Evolutionary conservation across 2,797 vertebrate species (phyloP), one percentile per base, ranked within the genome.

Genomic region (Rhabdophis nuchalis): DNA sequence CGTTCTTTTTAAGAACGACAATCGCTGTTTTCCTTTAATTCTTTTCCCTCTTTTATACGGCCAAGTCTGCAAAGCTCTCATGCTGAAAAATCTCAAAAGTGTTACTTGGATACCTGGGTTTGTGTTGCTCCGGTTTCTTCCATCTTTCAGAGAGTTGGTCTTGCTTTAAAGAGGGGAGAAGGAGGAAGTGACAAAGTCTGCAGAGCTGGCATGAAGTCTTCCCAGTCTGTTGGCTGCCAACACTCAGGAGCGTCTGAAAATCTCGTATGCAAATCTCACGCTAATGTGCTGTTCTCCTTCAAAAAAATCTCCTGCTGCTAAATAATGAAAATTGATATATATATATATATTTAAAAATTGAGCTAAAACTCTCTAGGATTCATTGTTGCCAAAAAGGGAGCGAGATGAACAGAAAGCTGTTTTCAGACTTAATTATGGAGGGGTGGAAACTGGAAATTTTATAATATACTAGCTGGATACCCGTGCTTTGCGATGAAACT

Each of bases 201-300:
- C 57, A 56, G 86, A 72, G 61, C 50, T 92, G 89, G 92, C 89
- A 92, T 77, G 85, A 89, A 52, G 90, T 41, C 54, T 52, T 86
- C 18, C 64, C 89, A 87, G 54, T 90, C 92, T 89, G 87, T 58
- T 87, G 61, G 36, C 92, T 92, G 92, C 85, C 89, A 92, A 52
- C 88, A 82, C 89, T 77, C 89, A 23, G 14, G 54, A 53, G 87
- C 29, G 52, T 77, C 64, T 58, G 92, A 77, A 23, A 64, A 82
- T 90, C 54, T 52, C 61, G 29, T 85, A 87, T 90, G 89, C 85
- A 87, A 92, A 92, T 90, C 52, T 87, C 46, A 77, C 29, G 9
- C 54, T 90, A 87, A 87, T 90, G 85, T 90, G 85, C 61, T 29
- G 36, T 92, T 92, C 58, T 90, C 58, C 85, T 41, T 90, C 4